Evolutionary conservation across 2,797 vertebrate species (phyloP).

Genomic region (Spinibarbus caldwelli): DNA sequence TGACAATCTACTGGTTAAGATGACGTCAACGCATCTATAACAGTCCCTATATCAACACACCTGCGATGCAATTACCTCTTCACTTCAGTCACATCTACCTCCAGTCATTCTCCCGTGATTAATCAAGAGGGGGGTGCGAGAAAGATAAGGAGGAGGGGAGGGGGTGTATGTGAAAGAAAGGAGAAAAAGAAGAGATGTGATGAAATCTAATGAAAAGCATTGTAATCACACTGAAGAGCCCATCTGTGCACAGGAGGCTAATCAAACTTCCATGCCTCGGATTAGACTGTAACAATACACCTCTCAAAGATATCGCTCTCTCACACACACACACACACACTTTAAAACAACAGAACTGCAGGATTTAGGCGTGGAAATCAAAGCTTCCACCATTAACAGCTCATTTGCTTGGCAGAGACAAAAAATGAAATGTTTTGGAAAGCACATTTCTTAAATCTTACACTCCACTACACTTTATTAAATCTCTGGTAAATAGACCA

Average conservation of each 20-base stretch:
- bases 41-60: constrained; percentile 19
- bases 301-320: neutral
- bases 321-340: neutral
- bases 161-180: constrained; percentile 16
- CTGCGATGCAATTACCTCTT: constrained; percentile 46
- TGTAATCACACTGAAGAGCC: constrained; percentile 60
- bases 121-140: constrained; percentile 29
- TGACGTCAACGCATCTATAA: neutral
- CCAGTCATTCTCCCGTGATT: constrained; percentile 45
- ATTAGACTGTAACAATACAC: constrained; percentile 28
- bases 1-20: neutral
- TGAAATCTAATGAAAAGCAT: constrained; percentile 61
- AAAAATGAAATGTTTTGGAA: constrained; percentile 8
- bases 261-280: constrained; percentile 50
- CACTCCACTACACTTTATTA: constrained; percentile 21
- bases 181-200: constrained; percentile 43
- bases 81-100: constrained; percentile 22
- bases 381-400: neutral
- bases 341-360: neutral
- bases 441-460: neutral
- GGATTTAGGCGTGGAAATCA: constrained; percentile 19
- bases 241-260: constrained; percentile 54
- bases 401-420: neutral
- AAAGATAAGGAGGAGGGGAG: neutral
- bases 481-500: constrained; percentile 27